Evolutionary conservation across 1,140 invertebrate genomes (phyloP), one percentile per base, ranked within the genome.

Genomic region (Parapsyche elsis): DNA sequence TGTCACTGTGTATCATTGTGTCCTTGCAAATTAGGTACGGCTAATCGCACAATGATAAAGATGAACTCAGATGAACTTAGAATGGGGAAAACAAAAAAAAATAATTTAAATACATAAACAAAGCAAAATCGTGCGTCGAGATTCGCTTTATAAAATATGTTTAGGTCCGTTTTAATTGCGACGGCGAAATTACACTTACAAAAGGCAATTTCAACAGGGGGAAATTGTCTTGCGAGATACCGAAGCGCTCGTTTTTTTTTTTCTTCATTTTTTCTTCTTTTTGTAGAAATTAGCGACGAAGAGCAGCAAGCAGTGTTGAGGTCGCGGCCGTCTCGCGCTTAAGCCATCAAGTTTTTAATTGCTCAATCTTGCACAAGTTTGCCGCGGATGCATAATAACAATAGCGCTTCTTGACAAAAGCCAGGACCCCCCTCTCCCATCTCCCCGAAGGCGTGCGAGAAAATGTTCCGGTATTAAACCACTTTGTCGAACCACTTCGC

Each of bases 341-440:
- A 46, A 38, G 44, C 67, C 44, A 61, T 80, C 75, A 79, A 79
- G 44, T 83, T 83, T 80, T 83, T 83, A 83, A 83, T 83, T 83
- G 79, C 79, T 79, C 71, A 80, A 78, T 80, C 81, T 80, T 61
- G 74, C 64, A 49, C 81, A 80, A 82, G 23, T 81, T 81, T 77
- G 26, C 53, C 38, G 77, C 44, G 74, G 78, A 82, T 80, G 81
- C 81, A 80, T 71, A 80, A 78, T 70, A 45, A 75, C 59, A 76
- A 59, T 76, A 23, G 70, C 71, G 44, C 64, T 23, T 19, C 64
- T 67, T 26, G 21, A 67, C 64, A 81, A 70, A 53, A 67, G 64
- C 21, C 64, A 0, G 19, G 2, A 1, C 30, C 30, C 30, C 7
- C 30, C 30, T 7, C 30, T 7, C 30, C 7, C 30, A 38, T 38